Evolutionary conservation across 2,113 vertebrate species (phyloP).

Genomic region (Macroglossus sobrinus): DNA sequence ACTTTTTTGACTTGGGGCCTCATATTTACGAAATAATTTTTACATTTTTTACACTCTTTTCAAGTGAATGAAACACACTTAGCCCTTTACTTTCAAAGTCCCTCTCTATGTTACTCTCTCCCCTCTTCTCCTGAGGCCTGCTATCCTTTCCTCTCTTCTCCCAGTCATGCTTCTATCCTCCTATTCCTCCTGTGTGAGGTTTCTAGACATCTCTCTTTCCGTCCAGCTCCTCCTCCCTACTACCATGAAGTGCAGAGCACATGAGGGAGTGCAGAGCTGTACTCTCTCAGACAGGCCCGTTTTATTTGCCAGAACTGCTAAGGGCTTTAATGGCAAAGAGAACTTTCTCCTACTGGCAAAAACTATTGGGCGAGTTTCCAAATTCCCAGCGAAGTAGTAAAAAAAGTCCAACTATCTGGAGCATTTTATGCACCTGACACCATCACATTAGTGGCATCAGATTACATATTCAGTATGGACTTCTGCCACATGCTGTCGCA

Average conservation of each 20-base stretch:
- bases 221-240: not conserved
- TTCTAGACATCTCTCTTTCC: not conserved
- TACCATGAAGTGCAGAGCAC: not conserved
- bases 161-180: not conserved
- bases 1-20: not conserved
- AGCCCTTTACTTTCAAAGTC: not conserved
- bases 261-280: not conserved
- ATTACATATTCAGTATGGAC: conserved; percentile 36
- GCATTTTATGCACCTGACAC: conserved; percentile 54
- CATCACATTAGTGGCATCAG: conserved; percentile 25
- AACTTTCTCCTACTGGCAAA: not conserved
- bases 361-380: conserved; percentile 41
- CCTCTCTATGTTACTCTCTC: not conserved
- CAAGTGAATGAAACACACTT: not conserved
- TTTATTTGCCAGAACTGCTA: not conserved
- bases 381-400: conserved; percentile 25
- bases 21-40: not conserved
- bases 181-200: not conserved
- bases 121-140: not conserved
- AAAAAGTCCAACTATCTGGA: not conserved
- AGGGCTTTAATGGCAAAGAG: conserved; percentile 11
- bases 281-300: not conserved
- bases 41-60: conserved; percentile 11
- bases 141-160: not conserved
- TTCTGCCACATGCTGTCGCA: conserved; percentile 40